Conservation (phyloP, 2,888 invertebrate species). For the Molorchus minor region DNA sequence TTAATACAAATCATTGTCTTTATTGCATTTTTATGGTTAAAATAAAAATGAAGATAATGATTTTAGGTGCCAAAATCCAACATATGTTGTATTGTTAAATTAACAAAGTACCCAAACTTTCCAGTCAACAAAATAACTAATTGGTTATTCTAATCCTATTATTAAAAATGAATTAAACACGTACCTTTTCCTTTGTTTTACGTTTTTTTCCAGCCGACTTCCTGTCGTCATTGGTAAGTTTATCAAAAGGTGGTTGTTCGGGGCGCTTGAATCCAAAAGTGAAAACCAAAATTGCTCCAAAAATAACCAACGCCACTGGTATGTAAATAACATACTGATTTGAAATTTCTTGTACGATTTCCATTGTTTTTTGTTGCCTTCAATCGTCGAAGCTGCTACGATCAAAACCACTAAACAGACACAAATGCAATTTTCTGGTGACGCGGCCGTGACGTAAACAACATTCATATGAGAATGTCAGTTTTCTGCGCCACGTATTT, state of each 20-base stretch:
- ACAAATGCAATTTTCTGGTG: constrained; percentile 65
- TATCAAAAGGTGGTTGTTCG: constrained; percentile 81
- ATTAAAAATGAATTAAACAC: background rate
- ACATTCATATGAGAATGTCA: constrained; percentile 54
- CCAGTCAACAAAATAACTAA: too few relatives aligned
- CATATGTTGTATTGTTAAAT: too few relatives aligned
- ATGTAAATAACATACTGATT: constrained; percentile 68
- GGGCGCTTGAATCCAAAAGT: constrained; percentile 53
- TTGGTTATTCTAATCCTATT: too few relatives aligned
- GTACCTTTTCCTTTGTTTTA: constrained; percentile 77
- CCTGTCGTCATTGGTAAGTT: constrained; percentile 74
- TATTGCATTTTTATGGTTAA: too few relatives aligned
- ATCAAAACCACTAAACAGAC: constrained; percentile 24
- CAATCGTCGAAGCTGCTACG: constrained; percentile 42
- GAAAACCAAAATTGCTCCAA: constrained; percentile 52
- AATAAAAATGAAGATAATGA: too few relatives aligned
- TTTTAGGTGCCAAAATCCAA: too few relatives aligned
- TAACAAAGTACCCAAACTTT: too few relatives aligned
- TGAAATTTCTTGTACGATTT: constrained; percentile 68
- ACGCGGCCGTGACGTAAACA: constrained; percentile 76
- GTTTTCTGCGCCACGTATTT: constrained; percentile 46
- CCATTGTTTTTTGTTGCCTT: too few relatives aligned
- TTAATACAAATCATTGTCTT: too few relatives aligned
- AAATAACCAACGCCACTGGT: constrained; percentile 66
- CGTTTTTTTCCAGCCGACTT: constrained; percentile 75